phyloP scores from a whole-genome alignment of 2,113 vertebrate genomes.

The Gracilinanus agilis region DNA sequence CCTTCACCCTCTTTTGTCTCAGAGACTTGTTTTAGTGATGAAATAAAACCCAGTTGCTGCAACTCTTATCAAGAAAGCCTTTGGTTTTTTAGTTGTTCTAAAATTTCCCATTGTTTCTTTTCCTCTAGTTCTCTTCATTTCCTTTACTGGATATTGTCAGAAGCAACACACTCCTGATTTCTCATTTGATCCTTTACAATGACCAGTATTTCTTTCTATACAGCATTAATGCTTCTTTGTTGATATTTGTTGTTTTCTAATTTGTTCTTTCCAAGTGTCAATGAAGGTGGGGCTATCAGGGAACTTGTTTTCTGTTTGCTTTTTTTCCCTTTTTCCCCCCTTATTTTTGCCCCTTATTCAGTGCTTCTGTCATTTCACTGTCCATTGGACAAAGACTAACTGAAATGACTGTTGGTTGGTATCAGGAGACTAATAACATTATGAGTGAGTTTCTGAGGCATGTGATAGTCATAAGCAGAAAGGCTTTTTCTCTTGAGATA shows the following conservation, averaged over 20 bases:
- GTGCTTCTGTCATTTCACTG: slow-evolving; percentile 29
- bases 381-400: slow-evolving; percentile 48
- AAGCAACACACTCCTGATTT: slow-evolving; percentile 38
- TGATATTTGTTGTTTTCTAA: slow-evolving; percentile 35
- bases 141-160: slow-evolving; percentile 18
- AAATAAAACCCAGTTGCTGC: background rate
- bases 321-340: no score
- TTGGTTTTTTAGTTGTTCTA: slow-evolving; percentile 40
- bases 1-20: background rate
- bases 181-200: slow-evolving; percentile 10
- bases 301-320: background rate
- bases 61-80: slow-evolving; percentile 4
- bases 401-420: background rate
- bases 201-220: background rate
- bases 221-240: background rate
- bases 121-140: slow-evolving; percentile 28
- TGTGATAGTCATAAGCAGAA: background rate
- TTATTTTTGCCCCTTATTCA: background rate
- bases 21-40: background rate
- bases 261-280: slow-evolving; percentile 12
- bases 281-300: background rate
- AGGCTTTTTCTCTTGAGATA: slow-evolving; percentile 29
- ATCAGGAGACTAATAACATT: background rate
- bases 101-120: slow-evolving; percentile 51
- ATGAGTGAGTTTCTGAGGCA: background rate